Conservation (phyloP, 2,797 vertebrate genomes). For the Leptoclinus maculatus region DNA sequence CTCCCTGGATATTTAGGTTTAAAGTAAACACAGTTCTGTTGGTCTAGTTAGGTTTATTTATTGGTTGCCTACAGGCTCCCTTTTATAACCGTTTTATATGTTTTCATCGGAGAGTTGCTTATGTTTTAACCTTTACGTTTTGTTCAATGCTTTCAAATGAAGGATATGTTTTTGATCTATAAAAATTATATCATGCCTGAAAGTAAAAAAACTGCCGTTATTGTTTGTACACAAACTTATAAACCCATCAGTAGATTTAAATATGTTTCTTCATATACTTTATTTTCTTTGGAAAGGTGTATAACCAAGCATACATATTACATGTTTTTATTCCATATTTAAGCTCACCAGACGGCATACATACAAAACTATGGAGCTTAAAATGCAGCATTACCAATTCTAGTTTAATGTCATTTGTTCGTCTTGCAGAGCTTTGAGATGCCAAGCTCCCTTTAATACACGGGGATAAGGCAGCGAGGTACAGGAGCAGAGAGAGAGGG, state of each 20-base stretch:
- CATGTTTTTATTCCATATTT: slow-evolving; percentile 68
- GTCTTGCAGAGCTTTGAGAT: slow-evolving; percentile 59
- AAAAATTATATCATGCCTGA: slow-evolving; percentile 53
- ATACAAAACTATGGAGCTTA: slow-evolving; percentile 77
- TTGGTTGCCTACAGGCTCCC: slow-evolving; percentile 44
- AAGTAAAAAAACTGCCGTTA: slow-evolving; percentile 30
- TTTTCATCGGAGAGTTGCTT: slow-evolving; percentile 64
- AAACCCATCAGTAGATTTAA: slow-evolving; percentile 1
- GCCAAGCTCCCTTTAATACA: slow-evolving; percentile 49
- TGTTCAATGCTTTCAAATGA: slow-evolving; percentile 60
- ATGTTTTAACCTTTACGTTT: slow-evolving; percentile 60
- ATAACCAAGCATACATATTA: slow-evolving; percentile 82
- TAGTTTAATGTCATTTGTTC: slow-evolving; percentile 77
- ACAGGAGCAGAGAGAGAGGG: slow-evolving; percentile 52
- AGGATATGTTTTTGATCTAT: slow-evolving; percentile 67
- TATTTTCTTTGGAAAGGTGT: slow-evolving; percentile 84
- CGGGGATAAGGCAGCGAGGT: slow-evolving; percentile 79
- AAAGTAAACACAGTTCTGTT: slow-evolving; percentile 45
- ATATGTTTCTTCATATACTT: slow-evolving; percentile 79
- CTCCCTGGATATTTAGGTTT: slow-evolving; percentile 56
- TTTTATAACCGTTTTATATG: slow-evolving; percentile 78
- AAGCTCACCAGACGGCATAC: slow-evolving; percentile 71
- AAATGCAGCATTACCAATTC: slow-evolving; percentile 76
- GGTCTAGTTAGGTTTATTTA: slow-evolving; percentile 53
- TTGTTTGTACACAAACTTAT: not conserved